These are phyloP conservation scores for Epinotia bilunana DNA, from an alignment of 2,888 invertebrate genomes.

Conservation along the genomic window DNA sequence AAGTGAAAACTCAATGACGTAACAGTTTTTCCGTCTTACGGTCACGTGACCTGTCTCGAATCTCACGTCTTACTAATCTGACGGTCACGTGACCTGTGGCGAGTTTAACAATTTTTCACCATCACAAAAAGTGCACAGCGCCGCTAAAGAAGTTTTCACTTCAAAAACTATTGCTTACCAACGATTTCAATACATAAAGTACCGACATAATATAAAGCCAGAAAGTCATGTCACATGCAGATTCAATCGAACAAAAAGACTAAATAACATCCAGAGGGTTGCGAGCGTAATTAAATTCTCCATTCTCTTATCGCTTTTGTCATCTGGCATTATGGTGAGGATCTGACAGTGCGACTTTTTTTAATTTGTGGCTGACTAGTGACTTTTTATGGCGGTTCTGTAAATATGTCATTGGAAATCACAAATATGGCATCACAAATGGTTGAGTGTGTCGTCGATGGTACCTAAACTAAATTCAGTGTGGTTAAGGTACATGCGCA, in stretches of 20 bases:
- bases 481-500: too few relatives aligned
- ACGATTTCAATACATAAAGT: background rate
- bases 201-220: background rate
- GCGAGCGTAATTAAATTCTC: conserved; percentile 35
- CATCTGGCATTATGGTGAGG: conserved; percentile 9
- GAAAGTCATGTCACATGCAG: background rate
- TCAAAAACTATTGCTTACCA: background rate
- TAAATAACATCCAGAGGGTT: conserved; percentile 10
- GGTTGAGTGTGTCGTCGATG: too few relatives aligned
- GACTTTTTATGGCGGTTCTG: background rate
- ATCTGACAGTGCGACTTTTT: background rate
- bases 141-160: too few relatives aligned
- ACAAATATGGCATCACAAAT: too few relatives aligned
- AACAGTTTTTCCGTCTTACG: too few relatives aligned
- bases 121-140: too few relatives aligned
- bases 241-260: conserved; percentile 29
- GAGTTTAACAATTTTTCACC: too few relatives aligned
- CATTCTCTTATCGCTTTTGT: conserved; percentile 27
- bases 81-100: too few relatives aligned
- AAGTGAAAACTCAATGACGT: too few relatives aligned
- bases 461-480: too few relatives aligned
- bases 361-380: background rate
- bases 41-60: too few relatives aligned
- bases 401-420: background rate
- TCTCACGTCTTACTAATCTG: too few relatives aligned